Percentiles rank a stretch among this genome's conserved stretches.
Evolutionary conservation across 2,113 vertebrate species (phyloP).

Genomic region (Crotalus helleri): DNA sequence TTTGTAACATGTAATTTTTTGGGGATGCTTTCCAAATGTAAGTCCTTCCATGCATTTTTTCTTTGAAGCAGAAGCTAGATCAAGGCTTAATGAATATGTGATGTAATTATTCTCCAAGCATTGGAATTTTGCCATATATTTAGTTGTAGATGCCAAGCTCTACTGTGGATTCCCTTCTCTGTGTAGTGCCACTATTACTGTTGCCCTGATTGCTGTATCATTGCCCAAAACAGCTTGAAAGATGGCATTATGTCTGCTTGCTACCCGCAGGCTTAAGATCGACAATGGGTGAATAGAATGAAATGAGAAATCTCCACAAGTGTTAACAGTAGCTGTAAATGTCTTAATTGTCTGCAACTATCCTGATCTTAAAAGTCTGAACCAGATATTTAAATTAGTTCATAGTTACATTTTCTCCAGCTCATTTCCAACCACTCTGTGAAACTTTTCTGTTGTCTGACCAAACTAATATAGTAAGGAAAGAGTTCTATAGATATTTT

Average conservation of each 20-base stretch:
- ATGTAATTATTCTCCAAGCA: slow-evolving; percentile 26
- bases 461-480: neutral
- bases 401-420: neutral
- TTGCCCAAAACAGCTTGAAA: neutral
- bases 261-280: neutral
- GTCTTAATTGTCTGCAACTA: neutral
- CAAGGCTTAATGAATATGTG: slow-evolving; percentile 28
- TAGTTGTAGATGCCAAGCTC: slow-evolving; percentile 5
- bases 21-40: slow-evolving; percentile 5
- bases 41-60: slow-evolving; percentile 4
- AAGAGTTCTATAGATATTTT: neutral
- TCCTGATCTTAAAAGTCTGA: neutral
- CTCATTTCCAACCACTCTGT: neutral
- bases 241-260: neutral
- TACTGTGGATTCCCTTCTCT: neutral
- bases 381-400: neutral
- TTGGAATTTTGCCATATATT: slow-evolving; percentile 11
- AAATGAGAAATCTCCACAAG: slow-evolving; percentile 3
- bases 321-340: slow-evolving; percentile 4
- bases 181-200: neutral
- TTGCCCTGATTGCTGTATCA: neutral
- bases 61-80: slow-evolving; percentile 7
- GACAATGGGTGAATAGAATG: neutral
- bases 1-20: slow-evolving; percentile 24
- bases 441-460: neutral